These are phyloP conservation scores for Tethea ocularis DNA, from an alignment of 2,888 invertebrate species.

Conservation along the genomic window DNA sequence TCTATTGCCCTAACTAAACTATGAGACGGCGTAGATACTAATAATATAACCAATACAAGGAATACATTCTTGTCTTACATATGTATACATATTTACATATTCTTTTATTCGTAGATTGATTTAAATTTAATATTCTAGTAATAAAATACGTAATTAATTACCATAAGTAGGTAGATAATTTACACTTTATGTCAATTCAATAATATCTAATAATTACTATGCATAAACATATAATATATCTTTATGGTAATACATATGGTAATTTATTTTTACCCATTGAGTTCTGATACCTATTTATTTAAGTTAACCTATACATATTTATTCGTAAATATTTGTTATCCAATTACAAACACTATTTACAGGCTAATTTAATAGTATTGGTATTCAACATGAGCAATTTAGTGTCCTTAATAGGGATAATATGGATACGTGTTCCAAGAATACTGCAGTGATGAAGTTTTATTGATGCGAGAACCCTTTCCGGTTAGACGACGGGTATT, in stretches of 20 bases:
- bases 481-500: slow-evolving; percentile 58
- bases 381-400: neutral
- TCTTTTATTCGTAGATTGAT: too few relatives aligned
- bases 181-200: too few relatives aligned
- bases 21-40: slow-evolving; percentile 4
- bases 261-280: neutral
- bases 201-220: too few relatives aligned
- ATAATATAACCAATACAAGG: neutral
- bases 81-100: neutral
- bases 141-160: too few relatives aligned
- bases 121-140: too few relatives aligned
- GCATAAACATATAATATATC: too few relatives aligned
- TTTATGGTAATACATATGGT: too few relatives aligned
- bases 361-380: neutral
- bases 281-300: neutral
- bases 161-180: too few relatives aligned
- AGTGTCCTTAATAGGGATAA: slow-evolving; percentile 8
- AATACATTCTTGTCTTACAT: neutral
- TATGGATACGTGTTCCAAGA: slow-evolving; percentile 4
- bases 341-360: neutral
- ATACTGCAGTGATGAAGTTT: slow-evolving; percentile 14
- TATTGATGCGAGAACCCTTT: slow-evolving; percentile 41
- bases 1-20: slow-evolving; percentile 37
- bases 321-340: neutral
- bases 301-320: neutral